These are phyloP conservation scores for Chymomyza caudatula DNA, from an alignment of 2,888 invertebrate species.

Conservation along the genomic window DNA sequence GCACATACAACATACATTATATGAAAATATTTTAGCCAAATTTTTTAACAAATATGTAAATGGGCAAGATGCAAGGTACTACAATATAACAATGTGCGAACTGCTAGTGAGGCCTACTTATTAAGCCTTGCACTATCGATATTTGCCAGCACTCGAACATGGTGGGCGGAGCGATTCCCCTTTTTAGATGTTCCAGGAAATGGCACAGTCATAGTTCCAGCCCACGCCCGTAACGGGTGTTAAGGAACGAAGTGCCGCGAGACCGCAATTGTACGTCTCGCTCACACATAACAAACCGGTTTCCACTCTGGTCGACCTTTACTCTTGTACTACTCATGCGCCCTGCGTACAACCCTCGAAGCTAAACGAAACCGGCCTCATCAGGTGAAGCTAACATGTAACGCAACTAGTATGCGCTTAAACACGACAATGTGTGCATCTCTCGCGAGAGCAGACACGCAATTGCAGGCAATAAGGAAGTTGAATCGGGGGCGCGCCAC, in stretches of 20 bases:
- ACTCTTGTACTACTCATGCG: constrained; percentile 56
- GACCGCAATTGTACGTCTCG: constrained; percentile 17
- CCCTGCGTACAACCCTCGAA: constrained; percentile 51
- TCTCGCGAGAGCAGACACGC: constrained; percentile 72
- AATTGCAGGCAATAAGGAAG: constrained; percentile 6
- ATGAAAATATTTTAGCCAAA: neutral
- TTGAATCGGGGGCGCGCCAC: neutral
- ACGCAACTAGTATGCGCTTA: constrained; percentile 78
- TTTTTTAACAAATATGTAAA: neutral
- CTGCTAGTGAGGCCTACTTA: neutral
- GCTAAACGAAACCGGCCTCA: constrained; percentile 22
- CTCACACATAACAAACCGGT: constrained; percentile 45
- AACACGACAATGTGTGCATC: constrained; percentile 77
- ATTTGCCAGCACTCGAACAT: neutral
- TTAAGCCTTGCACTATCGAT: neutral
- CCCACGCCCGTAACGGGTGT: constrained; percentile 22
- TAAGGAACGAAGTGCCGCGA: constrained; percentile 50
- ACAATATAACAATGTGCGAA: neutral
- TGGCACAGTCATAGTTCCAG: constrained; percentile 29
- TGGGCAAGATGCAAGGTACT: neutral
- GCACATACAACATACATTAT: no score
- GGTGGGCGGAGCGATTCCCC: constrained; percentile 63
- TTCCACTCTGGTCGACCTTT: constrained; percentile 22
- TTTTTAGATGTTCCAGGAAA: constrained; percentile 35
- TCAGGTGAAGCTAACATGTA: constrained; percentile 59